Evolutionary conservation across 2,797 vertebrate species (phyloP), one percentile per base, ranked within the genome.

Genomic region (Thripadectes ignobilis): DNA sequence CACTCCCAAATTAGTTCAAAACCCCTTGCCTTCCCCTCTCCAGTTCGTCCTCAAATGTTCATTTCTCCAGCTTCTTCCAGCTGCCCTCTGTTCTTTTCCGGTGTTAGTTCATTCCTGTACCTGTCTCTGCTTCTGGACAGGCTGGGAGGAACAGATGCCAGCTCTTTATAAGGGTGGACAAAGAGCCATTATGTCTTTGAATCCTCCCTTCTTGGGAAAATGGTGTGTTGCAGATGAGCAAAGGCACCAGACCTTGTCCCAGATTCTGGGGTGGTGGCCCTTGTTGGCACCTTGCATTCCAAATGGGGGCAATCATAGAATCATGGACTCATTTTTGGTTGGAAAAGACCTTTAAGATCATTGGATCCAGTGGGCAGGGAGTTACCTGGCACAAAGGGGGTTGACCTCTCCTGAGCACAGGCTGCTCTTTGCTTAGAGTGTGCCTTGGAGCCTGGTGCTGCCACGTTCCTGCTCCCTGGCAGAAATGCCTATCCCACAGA

Each of bases 161-260:
- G 15, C 22, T 76, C 14, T 48, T 87, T 85, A 69, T 95, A 46
- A 63, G 72, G 26, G 55, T 66, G 48, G 27, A 51, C 71, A 54
- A 75, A 51, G 74, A 82, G 45, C 34, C 69, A 6, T 65, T 76
- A 32, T 1, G 1, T 34, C 32, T 68, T 66, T 66, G 59, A 55
- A 58, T 88, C 65, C 48, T 85, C 32, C 45, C 43, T 92, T 91
- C 67, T 61, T 85, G 32, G 43, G 39, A 77, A 82, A 85, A 73
- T 41, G 48, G n/a, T 0, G 0, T 29, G 74, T 58, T 75, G 6
- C 27, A 36, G 10, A 39, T 12, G 9, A 77, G 48, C 59, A 85
- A 36, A 69, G 41, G 30, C 15, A 29, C 6, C 1, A 1, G 77
- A n/a, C 30, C 57, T 89, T 34, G 27, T 48, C 57, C 15, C 22